These are phyloP conservation scores for Ovibos moschatus DNA, from an alignment of 2,113 vertebrate species.

Conservation along the genomic window DNA sequence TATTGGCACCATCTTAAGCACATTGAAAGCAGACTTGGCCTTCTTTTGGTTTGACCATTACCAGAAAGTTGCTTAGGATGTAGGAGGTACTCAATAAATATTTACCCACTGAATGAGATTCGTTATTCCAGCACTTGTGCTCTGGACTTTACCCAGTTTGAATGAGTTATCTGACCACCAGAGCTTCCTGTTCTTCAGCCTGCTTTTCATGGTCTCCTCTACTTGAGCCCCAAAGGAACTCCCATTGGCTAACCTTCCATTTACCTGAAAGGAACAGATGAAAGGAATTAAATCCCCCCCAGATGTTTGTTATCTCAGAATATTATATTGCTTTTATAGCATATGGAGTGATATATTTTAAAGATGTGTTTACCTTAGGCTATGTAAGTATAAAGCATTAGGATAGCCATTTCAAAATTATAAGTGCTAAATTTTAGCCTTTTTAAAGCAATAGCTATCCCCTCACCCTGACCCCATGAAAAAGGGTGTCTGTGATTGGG, in stretches of 20 bases:
- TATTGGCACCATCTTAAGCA: neutral
- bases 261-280: neutral
- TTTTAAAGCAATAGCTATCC: neutral
- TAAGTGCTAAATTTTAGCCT: neutral
- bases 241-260: neutral
- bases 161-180: neutral
- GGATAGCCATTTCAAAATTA: neutral
- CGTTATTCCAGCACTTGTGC: neutral
- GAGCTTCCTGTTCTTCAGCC: neutral
- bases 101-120: neutral
- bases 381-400: neutral
- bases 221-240: neutral
- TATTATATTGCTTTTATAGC: neutral
- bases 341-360: neutral
- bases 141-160: neutral
- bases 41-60: neutral
- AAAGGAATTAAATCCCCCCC: neutral
- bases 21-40: neutral
- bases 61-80: neutral
- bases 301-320: neutral
- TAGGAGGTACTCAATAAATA: neutral
- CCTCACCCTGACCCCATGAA: neutral
- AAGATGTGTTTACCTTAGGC: neutral
- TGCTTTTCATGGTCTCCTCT: neutral
- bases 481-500: neutral